These are phyloP conservation scores for Eulemur rubriventer DNA, from an alignment of 2,797 vertebrate species.

Conservation along the genomic window DNA sequence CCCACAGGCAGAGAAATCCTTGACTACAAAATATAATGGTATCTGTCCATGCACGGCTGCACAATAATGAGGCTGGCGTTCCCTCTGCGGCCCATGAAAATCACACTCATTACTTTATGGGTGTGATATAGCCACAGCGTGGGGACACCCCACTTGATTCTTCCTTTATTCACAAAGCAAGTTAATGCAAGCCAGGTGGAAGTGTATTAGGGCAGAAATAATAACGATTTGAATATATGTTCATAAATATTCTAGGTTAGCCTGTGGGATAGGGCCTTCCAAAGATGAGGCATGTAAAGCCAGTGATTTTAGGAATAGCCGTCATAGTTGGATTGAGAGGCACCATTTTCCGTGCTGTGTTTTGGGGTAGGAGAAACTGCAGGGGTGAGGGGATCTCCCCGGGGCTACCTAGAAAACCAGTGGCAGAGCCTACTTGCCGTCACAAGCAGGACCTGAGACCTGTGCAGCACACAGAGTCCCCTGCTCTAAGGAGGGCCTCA, in stretches of 20 bases:
- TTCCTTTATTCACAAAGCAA: slow-evolving; percentile 1
- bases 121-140: background rate
- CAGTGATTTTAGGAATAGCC: background rate
- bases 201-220: background rate
- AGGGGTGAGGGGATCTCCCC: background rate
- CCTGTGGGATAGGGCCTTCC: background rate
- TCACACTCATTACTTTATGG: background rate
- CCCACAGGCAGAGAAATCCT: slow-evolving; percentile 18
- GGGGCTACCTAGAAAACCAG: background rate
- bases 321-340: background rate
- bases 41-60: background rate
- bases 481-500: rapidly evolving
- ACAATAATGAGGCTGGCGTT: background rate
- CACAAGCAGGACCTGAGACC: rapidly evolving
- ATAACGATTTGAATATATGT: background rate
- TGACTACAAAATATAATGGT: background rate
- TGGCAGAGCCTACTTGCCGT: rapidly evolving
- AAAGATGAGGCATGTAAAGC: background rate
- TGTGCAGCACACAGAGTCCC: rapidly evolving
- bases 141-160: background rate
- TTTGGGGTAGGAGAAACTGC: background rate
- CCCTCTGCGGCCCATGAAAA: background rate
- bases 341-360: background rate
- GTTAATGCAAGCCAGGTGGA: background rate
- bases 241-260: background rate